Evolutionary conservation across 2,113 vertebrate species (phyloP).

Genomic region (Atrichornis clamosus): DNA sequence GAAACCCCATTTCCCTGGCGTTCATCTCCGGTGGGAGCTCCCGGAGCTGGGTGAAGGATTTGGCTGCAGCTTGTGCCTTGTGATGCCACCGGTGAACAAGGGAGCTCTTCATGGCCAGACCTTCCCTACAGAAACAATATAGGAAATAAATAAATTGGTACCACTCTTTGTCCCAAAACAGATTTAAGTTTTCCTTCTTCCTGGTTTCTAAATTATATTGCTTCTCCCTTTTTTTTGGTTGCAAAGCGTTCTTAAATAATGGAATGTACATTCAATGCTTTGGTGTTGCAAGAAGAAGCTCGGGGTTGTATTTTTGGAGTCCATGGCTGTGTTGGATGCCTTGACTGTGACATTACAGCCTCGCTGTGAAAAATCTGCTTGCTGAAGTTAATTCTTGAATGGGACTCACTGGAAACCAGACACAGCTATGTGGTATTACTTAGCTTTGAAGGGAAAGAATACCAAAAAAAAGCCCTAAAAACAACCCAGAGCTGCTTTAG

Average conservation of each 20-base stretch:
- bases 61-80: neutral
- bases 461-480: neutral
- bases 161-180: neutral
- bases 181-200: neutral
- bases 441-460: neutral
- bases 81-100: neutral
- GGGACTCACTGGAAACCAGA: neutral
- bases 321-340: neutral
- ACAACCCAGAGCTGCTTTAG: neutral
- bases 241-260: neutral
- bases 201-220: neutral
- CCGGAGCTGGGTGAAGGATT: neutral
- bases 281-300: neutral
- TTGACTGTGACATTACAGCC: neutral
- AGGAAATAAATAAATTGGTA: neutral
- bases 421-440: accelerated
- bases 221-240: neutral
- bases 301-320: too few species aligned
- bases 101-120: neutral
- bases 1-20: neutral
- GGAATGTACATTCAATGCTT: neutral
- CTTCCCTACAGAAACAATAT: neutral
- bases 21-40: neutral
- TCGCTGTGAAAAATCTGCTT: neutral
- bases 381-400: neutral